phyloP scores from a whole-genome alignment of 2,113 vertebrate genomes.

The Nannobrachium achirus region DNA sequence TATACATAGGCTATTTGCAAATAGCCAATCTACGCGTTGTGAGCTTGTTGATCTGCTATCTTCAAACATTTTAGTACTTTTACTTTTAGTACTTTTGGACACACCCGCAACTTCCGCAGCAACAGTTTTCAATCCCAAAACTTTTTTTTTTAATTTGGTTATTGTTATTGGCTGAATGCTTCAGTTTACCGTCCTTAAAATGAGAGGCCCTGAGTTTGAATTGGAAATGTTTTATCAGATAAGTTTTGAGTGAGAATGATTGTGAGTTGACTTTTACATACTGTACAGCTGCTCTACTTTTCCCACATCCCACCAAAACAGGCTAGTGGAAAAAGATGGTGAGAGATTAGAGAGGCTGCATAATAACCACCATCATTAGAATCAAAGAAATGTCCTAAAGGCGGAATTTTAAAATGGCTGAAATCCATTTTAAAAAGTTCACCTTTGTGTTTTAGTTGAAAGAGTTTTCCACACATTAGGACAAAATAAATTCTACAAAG shows the following conservation, averaged over 20 bases:
- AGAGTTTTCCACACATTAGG: constrained; percentile 47
- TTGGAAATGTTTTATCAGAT: constrained; percentile 41
- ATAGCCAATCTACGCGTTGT: too few species aligned
- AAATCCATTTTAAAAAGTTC: constrained; percentile 52
- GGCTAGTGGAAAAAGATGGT: constrained; percentile 73
- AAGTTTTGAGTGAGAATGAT: constrained; percentile 27
- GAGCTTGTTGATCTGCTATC: too few species aligned
- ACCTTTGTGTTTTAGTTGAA: constrained; percentile 49
- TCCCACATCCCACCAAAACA: constrained; percentile 56
- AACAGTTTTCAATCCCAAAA: too few species aligned
- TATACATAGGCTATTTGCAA: too few species aligned
- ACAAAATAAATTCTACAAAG: constrained; percentile 35
- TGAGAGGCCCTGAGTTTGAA: not conserved
- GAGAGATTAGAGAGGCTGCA: constrained; percentile 64
- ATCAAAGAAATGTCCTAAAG: constrained; percentile 54
- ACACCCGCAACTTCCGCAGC: too few species aligned
- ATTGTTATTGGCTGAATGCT: too few species aligned
- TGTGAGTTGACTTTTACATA: constrained; percentile 49
- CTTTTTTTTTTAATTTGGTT: too few species aligned
- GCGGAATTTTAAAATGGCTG: constrained; percentile 55
- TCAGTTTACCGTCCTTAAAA: too few species aligned
- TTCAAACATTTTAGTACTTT: too few species aligned
- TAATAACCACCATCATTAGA: constrained; percentile 51
- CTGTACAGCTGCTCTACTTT: constrained; percentile 46
- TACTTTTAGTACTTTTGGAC: too few species aligned